Percentiles rank a stretch among this genome's conserved stretches.
phyloP scores from a whole-genome alignment of 1,140 invertebrate genomes.

The Brachystomella parvula region DNA sequence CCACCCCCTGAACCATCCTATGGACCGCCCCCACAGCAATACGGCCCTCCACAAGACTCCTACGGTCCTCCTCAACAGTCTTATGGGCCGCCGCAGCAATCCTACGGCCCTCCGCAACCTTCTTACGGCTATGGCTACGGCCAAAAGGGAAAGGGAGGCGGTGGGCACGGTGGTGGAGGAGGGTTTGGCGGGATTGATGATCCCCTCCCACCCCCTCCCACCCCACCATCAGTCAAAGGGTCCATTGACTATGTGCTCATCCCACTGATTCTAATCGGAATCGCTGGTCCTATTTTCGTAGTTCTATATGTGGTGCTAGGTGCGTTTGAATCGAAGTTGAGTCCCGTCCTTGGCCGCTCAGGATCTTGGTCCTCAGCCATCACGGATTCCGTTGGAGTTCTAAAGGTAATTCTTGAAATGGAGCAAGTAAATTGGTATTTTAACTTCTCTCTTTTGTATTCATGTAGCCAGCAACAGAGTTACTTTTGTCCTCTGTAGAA shows the following conservation, averaged over 20 bases:
- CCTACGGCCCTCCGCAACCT: not conserved
- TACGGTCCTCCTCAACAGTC: not conserved
- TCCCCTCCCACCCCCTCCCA: conserved; percentile 12
- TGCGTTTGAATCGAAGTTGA: conserved; percentile 27
- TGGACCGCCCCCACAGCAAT: not conserved
- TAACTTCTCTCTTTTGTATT: conserved; percentile 7
- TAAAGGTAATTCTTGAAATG: conserved; percentile 7
- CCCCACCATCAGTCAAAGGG: conserved; percentile 24
- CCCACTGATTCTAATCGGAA: conserved; percentile 32
- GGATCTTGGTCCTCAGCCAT: not conserved
- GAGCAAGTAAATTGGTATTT: too few relatives aligned
- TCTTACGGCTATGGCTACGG: not conserved
- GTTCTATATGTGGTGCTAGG: conserved; percentile 33
- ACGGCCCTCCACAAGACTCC: not conserved
- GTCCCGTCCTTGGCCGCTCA: conserved; percentile 14
- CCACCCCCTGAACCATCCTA: not conserved
- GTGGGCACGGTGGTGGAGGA: not conserved
- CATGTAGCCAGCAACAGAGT: conserved; percentile 16
- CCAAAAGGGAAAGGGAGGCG: not conserved
- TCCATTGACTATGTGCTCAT: conserved; percentile 34
- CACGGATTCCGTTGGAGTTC: not conserved
- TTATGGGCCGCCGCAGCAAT: conserved; percentile 3
- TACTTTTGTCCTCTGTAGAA: not conserved
- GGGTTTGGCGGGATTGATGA: not conserved
- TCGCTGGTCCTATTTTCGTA: conserved; percentile 33